Base-by-base conservation (phyloP, 2,888 invertebrate genomes). In the Lasioglossum lativentre region DNA sequence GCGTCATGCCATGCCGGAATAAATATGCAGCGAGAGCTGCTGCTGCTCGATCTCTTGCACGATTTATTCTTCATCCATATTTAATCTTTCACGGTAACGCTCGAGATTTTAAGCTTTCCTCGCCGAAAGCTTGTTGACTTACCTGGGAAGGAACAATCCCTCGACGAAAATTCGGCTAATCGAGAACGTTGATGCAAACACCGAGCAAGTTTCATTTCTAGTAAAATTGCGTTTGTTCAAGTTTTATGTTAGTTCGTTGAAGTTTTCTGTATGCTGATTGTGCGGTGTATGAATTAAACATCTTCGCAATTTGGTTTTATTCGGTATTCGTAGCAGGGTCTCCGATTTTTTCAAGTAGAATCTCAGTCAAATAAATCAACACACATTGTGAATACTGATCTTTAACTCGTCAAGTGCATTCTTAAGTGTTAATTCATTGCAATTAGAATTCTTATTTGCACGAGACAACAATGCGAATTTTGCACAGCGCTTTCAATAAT, bases 41-140 rank as follows among this genome's bases (percentile, higher is more conserved):
- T 40, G 59, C 68, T 73, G 30, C 14, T 72, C 38, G 56, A 73
- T 34, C 30, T 63, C 66, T 40, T 56, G 66, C 45, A 5, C 74
- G 56, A 73, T 68, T 42, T 75, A 73, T 72, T 66, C 78, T 34
- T 56, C 75, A 68, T 78, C 45, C 75, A 85, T 78, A 75, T 76
- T 34, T 68, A 68, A 38, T 68, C 23, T 73, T 56, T 14, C 42
- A 3, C 27, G 34, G 40, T 38, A 30, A 30, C 56, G 1, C 4
- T 59, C 34, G 38, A 27, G 27, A 70, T 40, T 71, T 78, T 8
- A 16, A 45, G 72, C 38, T 23, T 12, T 10, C 70, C 40, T 14
- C 72, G 45, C 23, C 34, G 71, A n/a, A 30, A 59, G 27, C n/a
- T 38, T 23, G 19, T 68, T 1, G 38, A 38, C 38, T 68, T 68